phyloP scores from a whole-genome alignment of 2,888 invertebrate genomes.

The Anthoptus insignis region DNA sequence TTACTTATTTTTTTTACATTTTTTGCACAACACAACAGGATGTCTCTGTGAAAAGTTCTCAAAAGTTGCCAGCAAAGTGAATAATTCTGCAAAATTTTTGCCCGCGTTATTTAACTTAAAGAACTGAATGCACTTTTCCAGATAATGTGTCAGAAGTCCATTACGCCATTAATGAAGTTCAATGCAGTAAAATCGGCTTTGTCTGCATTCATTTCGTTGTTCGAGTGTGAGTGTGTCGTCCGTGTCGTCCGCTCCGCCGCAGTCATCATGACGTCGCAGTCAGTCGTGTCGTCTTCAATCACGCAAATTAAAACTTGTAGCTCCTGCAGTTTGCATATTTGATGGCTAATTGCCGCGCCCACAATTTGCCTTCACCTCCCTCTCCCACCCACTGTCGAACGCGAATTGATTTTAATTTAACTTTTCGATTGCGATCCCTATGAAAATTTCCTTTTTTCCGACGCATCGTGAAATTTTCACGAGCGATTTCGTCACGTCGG shows the following conservation, averaged over 20 bases:
- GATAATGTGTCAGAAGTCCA: no score
- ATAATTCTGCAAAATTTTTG: no score
- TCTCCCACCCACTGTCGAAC: constrained; percentile 7
- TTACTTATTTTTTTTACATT: no score
- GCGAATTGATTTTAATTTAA: constrained; percentile 34
- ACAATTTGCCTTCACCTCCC: neutral
- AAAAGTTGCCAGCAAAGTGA: no score
- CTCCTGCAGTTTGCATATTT: constrained; percentile 32
- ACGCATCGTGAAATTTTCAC: constrained; percentile 33
- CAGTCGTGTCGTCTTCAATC: constrained; percentile 13
- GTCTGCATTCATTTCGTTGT: no score
- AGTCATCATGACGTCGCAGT: neutral
- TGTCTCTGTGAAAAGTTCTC: no score
- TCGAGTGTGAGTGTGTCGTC: neutral
- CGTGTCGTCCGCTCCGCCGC: no score
- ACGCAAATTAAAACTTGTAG: constrained; percentile 25
- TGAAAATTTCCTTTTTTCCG: constrained; percentile 27
- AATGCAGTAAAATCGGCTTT: no score
- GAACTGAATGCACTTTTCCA: no score
- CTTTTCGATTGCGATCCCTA: constrained; percentile 27
- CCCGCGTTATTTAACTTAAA: no score
- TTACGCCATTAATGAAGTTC: no score
- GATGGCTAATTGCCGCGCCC: constrained; percentile 31
- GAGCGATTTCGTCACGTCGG: constrained; percentile 29
- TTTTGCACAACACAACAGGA: no score